Evolutionary conservation across 2,888 invertebrate genomes (phyloP).

Genomic region (Isoperla grammatica): DNA sequence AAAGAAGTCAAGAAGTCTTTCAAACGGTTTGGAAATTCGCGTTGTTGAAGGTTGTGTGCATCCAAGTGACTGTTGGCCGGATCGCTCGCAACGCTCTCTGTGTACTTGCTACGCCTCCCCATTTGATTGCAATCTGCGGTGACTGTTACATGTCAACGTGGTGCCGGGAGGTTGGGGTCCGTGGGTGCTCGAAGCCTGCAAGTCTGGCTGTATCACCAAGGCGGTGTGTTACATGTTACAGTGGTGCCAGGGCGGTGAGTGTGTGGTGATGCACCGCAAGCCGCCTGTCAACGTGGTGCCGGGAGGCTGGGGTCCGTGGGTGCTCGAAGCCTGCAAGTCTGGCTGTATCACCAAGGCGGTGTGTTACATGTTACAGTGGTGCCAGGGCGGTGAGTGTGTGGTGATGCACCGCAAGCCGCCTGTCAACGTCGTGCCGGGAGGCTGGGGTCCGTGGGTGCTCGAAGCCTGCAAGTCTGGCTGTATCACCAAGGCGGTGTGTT

Average conservation of each 20-base stretch:
- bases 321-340: conserved; percentile 47
- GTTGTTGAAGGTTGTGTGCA: too few relatives aligned
- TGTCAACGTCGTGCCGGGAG: conserved; percentile 45
- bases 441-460: conserved; percentile 61
- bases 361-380: conserved; percentile 49
- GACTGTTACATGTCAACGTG: too few relatives aligned
- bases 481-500: conserved; percentile 54
- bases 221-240: conserved; percentile 41
- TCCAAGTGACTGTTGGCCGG: too few relatives aligned
- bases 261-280: conserved; percentile 46
- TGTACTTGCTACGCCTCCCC: too few relatives aligned
- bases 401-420: conserved; percentile 43
- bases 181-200: too few relatives aligned
- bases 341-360: background rate
- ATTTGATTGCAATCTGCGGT: too few relatives aligned
- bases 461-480: conserved; percentile 62
- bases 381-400: conserved; percentile 60
- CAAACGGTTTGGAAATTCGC: too few relatives aligned
- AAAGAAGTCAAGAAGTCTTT: too few relatives aligned
- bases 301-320: conserved; percentile 63
- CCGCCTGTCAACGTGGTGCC: too few relatives aligned
- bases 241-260: conserved; percentile 65
- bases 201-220: too few relatives aligned
- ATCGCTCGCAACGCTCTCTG: too few relatives aligned
- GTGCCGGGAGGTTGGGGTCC: too few relatives aligned